Percentiles rank a stretch among this genome's conserved stretches.
These are phyloP conservation scores for Cheirogaleus medius DNA, from an alignment of 2,113 vertebrate genomes.

Conservation along the genomic window DNA sequence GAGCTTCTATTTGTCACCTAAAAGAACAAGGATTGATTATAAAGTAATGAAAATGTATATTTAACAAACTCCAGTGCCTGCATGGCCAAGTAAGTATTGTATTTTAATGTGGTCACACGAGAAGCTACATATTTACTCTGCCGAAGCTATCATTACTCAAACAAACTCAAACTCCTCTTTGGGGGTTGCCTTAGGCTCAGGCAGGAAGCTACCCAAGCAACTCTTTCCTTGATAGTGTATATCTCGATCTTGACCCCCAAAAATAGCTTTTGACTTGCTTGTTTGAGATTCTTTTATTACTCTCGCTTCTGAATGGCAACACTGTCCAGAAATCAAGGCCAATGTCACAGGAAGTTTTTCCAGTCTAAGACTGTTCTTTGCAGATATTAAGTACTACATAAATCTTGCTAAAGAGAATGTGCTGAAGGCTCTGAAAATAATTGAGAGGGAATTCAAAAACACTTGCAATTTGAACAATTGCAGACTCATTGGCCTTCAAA, in stretches of 20 bases:
- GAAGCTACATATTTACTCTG: neutral
- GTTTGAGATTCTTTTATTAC: neutral
- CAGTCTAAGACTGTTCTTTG: neutral
- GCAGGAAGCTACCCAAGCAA: neutral
- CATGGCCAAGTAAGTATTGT: neutral
- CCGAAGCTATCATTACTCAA: neutral
- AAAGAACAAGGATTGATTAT: neutral
- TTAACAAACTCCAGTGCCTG: neutral
- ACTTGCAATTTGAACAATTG: neutral
- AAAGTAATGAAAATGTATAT: neutral
- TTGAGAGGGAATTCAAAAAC: conserved; percentile 22
- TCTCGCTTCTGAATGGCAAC: neutral
- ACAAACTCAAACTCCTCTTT: neutral
- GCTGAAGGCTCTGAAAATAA: neutral
- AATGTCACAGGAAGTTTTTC: conserved; percentile 20
- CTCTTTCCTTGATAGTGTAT: neutral
- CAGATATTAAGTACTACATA: conserved; percentile 2
- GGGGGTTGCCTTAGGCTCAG: neutral
- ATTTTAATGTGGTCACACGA: neutral
- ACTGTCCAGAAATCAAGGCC: conserved; percentile 46
- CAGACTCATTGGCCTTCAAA: neutral
- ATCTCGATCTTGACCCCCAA: neutral
- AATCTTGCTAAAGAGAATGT: neutral
- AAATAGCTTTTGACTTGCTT: neutral
- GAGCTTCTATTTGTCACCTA: neutral